Percentiles rank a stretch among this genome's conserved stretches.
Conservation (phyloP, 2,113 vertebrate species). For the Actenoides hombroni region DNA sequence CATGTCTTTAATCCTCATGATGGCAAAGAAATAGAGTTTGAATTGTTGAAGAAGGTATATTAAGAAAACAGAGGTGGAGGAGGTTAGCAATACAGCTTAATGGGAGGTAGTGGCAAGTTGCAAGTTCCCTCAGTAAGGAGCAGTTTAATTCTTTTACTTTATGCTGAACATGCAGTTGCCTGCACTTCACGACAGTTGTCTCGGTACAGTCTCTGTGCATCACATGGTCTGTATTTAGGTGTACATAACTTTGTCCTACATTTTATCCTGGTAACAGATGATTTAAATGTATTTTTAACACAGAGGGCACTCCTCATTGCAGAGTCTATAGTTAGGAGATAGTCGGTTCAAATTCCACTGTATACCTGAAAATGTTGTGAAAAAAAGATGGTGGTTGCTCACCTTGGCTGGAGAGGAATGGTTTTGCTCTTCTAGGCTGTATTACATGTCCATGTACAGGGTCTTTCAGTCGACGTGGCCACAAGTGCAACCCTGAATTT, state of each 20-base stretch:
- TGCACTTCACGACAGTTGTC: not conserved
- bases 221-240: not conserved
- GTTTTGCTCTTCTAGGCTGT: not conserved
- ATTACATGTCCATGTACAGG: not conserved
- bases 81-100: not conserved
- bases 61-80: not conserved
- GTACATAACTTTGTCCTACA: not conserved
- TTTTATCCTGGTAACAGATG: not conserved
- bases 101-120: not conserved
- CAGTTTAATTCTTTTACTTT: not conserved
- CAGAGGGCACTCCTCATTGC: not conserved
- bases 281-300: not conserved
- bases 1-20: not conserved
- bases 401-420: not conserved
- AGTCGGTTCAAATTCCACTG: not conserved
- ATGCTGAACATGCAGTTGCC: not conserved
- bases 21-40: not conserved
- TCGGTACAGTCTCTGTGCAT: not conserved
- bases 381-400: not conserved
- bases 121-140: not conserved
- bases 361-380: not conserved
- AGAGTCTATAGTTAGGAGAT: not conserved
- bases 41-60: not conserved
- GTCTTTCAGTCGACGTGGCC: not conserved
- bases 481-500: not conserved